Evolutionary conservation across 2,113 vertebrate genomes (phyloP).

Genomic region (Dermatemys mawii): DNA sequence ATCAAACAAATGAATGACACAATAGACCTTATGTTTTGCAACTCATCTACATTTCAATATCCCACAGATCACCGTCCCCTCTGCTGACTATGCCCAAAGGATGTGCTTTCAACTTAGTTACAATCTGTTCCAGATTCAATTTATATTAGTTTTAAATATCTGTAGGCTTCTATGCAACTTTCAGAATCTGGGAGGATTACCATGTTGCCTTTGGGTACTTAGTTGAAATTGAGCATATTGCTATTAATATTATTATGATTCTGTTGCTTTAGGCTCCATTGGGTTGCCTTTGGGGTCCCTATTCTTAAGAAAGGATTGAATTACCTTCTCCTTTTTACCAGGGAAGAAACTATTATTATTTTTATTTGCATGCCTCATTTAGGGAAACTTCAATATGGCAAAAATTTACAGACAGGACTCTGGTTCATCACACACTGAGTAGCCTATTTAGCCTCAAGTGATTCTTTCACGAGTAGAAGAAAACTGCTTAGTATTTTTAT

Average conservation of each 20-base stretch:
- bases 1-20: neutral
- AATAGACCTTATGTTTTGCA: neutral
- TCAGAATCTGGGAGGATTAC: slow-evolving; percentile 32
- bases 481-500: neutral
- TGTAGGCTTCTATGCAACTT: neutral
- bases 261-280: slow-evolving; percentile 46
- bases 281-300: slow-evolving; percentile 39
- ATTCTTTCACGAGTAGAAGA: neutral
- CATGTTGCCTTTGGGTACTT: neutral
- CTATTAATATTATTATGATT: slow-evolving; percentile 57
- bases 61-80: slow-evolving; percentile 9
- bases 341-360: neutral
- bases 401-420: neutral
- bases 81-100: slow-evolving; percentile 49
- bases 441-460: neutral
- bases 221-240: slow-evolving; percentile 56
- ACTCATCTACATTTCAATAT: slow-evolving; percentile 48
- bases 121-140: slow-evolving; percentile 25
- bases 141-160: slow-evolving; percentile 15
- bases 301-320: slow-evolving; percentile 50
- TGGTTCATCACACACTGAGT: neutral
- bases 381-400: neutral
- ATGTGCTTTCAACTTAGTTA: slow-evolving; percentile 5
- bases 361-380: neutral
- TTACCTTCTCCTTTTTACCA: neutral